Base-by-base conservation (phyloP, 2,888 invertebrate genomes). In the Cistogaster globosa region DNA sequence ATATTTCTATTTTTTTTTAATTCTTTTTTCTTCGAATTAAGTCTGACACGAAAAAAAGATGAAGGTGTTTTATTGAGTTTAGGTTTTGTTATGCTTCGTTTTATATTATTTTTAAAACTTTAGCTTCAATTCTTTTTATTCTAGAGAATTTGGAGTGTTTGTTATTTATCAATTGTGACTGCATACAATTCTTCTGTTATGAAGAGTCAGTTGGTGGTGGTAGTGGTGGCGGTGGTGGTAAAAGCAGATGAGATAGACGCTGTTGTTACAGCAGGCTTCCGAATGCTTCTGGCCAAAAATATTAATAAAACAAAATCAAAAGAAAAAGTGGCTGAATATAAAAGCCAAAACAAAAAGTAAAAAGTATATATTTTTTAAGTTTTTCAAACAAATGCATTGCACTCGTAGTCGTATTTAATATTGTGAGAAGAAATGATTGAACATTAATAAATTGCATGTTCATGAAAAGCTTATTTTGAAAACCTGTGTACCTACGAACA, bases 391-490 rank as follows among this genome's bases (percentile, higher is more conserved):
- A 55, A 68, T 68, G 42, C 32, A 60, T 60, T 51, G 55, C 65
- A 20, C 42, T 62, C 42, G 11, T 48, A 45, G 62, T 48, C 45
- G 26, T 78, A 71, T 71, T 78, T 79, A 62, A 74, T 83, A 83
- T 74, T 71, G 71, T 84, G 84, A 77, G 84, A 84, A 81, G 80
- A 72, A 84, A 76, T 77, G 71, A 53, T 69, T 75, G 68, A 81
- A 81, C 71, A 84, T 84, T 84, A 81, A 86, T 87, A 86, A 87
- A 87, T 87, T 74, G 87, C 87, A 86, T 87, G 87, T 82, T 86
- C 86, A 84, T 86, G 84, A 79, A 83, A 79, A 79, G 83, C 79
- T 84, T 82, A 84, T 86, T 84, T 81, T 81, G 60, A 67, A 78
- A 62, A 55, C 36, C 8, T 45, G 51, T 32, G n/a, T 72, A 45